Conservation (phyloP, 1,140 invertebrate genomes). For the Drosophila takahashii region DNA sequence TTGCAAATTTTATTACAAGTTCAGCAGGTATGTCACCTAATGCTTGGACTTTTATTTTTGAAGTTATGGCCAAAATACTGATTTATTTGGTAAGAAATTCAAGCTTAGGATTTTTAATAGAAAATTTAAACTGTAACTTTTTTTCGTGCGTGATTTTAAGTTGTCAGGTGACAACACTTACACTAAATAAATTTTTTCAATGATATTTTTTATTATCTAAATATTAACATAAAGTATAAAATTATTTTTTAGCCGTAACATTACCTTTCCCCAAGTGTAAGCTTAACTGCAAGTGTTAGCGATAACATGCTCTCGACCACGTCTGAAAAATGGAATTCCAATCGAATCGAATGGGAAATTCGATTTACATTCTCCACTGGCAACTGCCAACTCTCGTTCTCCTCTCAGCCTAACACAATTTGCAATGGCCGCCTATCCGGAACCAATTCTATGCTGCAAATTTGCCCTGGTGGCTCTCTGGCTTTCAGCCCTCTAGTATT, state of each 20-base stretch:
- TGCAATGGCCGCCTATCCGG: conserved; percentile 28
- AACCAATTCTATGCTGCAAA: conserved; percentile 44
- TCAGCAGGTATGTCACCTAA: neutral
- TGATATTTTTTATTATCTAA: too few species aligned
- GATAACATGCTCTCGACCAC: conserved; percentile 2
- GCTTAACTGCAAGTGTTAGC: neutral
- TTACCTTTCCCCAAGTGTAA: neutral
- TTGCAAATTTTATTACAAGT: too few species aligned
- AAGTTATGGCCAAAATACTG: neutral
- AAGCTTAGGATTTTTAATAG: too few species aligned
- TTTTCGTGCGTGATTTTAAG: too few species aligned
- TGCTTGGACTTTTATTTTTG: neutral
- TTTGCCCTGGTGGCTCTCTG: conserved; percentile 19
- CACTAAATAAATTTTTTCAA: too few species aligned
- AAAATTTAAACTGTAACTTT: too few species aligned
- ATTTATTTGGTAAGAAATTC: neutral
- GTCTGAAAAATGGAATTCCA: conserved; percentile 2
- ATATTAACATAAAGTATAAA: too few species aligned
- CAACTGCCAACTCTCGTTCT: conserved; percentile 6
- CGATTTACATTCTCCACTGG: conserved; percentile 47
- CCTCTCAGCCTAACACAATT: conserved; percentile 28
- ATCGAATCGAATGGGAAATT: conserved; percentile 33
- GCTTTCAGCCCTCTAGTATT: neutral
- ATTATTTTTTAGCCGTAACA: neutral
- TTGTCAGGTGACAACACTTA: too few species aligned